Evolutionary conservation across 1,140 invertebrate genomes (phyloP).

Genomic region (Sesamia nonagrioides): DNA sequence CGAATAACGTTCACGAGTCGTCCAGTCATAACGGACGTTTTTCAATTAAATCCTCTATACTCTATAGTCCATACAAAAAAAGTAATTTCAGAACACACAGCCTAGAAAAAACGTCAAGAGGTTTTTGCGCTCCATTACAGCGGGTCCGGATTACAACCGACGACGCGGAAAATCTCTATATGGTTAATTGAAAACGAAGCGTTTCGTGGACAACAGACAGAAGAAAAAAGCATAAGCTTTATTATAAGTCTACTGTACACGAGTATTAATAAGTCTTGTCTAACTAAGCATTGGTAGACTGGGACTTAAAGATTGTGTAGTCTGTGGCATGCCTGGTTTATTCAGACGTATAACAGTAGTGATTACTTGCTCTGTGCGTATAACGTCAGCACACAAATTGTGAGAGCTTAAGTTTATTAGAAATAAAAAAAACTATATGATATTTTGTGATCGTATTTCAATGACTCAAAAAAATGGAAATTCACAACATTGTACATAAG

Average conservation of each 20-base stretch:
- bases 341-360: no score
- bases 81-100: constrained; percentile 41
- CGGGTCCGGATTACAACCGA: constrained; percentile 55
- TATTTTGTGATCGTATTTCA: no score
- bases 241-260: constrained; percentile 7
- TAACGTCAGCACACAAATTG: no score
- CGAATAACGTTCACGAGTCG: constrained; percentile 6
- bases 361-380: no score
- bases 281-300: neutral
- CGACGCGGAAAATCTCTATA: constrained; percentile 64
- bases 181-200: constrained; percentile 62
- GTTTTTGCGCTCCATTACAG: constrained; percentile 58
- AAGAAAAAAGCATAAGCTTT: constrained; percentile 42
- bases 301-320: neutral
- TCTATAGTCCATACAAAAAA: constrained; percentile 4
- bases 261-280: neutral
- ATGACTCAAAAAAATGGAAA: neutral
- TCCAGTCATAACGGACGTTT: constrained; percentile 26
- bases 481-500: neutral
- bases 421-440: no score
- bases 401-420: no score
- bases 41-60: constrained; percentile 40
- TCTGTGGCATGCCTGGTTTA: neutral
- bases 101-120: constrained; percentile 46
- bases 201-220: constrained; percentile 46